Percentiles rank a stretch among this genome's conserved stretches.
Evolutionary conservation across 2,113 vertebrate genomes (phyloP).

Genomic region (Zingel zingel): DNA sequence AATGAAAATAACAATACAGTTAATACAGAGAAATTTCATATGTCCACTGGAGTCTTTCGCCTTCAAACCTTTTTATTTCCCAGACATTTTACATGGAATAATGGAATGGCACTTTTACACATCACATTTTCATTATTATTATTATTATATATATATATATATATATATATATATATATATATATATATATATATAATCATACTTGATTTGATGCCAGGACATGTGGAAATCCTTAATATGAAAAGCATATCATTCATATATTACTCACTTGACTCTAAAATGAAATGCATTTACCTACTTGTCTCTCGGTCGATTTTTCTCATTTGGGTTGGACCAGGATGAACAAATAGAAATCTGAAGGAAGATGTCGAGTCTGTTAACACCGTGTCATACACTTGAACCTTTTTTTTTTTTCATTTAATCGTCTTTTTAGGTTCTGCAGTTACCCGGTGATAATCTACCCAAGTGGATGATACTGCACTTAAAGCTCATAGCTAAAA

Average conservation of each 20-base stretch:
- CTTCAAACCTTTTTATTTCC: conserved; percentile 1
- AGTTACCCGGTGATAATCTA: not conserved
- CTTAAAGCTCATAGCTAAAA: conserved; percentile 19
- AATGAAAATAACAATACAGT: conserved; percentile 51
- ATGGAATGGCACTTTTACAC: conserved; percentile 9
- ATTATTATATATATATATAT: too few relatives aligned
- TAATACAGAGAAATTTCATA: conserved; percentile 19
- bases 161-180: too few relatives aligned
- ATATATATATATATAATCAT: not conserved
- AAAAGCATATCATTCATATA: not conserved
- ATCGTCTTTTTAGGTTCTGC: not conserved
- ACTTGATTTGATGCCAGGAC: conserved; percentile 15
- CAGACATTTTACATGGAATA: conserved; percentile 10
- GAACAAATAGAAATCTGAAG: conserved; percentile 19
- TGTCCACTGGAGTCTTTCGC: conserved; percentile 1
- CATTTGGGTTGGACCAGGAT: not conserved
- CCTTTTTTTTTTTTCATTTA: not conserved
- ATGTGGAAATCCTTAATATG: conserved; percentile 7
- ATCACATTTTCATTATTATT: not conserved
- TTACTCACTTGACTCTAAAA: conserved; percentile 2
- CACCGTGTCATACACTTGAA: not conserved
- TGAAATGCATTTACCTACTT: not conserved
- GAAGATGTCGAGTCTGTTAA: not conserved
- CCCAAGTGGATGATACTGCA: conserved; percentile 2
- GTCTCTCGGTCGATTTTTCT: not conserved